phyloP scores from a whole-genome alignment of 2,888 invertebrate species.

The Latrodectus hesperus region DNA sequence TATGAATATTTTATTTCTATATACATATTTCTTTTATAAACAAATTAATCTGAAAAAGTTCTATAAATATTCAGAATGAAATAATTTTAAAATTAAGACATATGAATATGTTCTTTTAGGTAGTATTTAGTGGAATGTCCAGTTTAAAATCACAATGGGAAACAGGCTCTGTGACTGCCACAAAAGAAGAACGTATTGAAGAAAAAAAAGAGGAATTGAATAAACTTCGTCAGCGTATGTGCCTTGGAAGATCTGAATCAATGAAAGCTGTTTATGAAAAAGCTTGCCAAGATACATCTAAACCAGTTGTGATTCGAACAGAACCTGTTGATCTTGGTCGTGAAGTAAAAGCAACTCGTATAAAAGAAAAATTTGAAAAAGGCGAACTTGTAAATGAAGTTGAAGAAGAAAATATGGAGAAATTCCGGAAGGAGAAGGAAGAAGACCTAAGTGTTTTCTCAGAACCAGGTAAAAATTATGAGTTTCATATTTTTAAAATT shows the following conservation, averaged over 20 bases:
- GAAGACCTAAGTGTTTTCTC: slow-evolving; percentile 79
- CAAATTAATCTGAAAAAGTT: too few relatives aligned
- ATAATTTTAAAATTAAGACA: too few relatives aligned
- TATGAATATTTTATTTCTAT: too few relatives aligned
- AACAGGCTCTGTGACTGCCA: slow-evolving; percentile 69
- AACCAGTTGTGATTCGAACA: slow-evolving; percentile 79
- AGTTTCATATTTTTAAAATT: not conserved
- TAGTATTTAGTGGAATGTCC: slow-evolving; percentile 71
- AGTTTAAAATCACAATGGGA: slow-evolving; percentile 72
- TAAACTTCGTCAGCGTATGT: slow-evolving; percentile 87
- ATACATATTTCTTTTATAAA: too few relatives aligned
- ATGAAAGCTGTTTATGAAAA: slow-evolving; percentile 93
- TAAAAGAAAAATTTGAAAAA: slow-evolving; percentile 76
- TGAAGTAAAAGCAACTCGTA: slow-evolving; percentile 68
- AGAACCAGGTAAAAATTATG: slow-evolving; percentile 70
- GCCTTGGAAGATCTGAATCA: slow-evolving; percentile 72
- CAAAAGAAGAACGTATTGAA: slow-evolving; percentile 62
- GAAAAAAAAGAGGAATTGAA: slow-evolving; percentile 87
- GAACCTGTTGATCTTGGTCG: slow-evolving; percentile 62
- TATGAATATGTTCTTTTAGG: slow-evolving; percentile 19
- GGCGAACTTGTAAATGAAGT: slow-evolving; percentile 78
- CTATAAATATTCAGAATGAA: too few relatives aligned
- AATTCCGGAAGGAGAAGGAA: slow-evolving; percentile 79
- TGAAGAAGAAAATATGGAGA: slow-evolving; percentile 76
- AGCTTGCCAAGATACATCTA: slow-evolving; percentile 79